Base-by-base conservation (phyloP, 2,888 invertebrate species). In the Drosophila ezoana region DNA sequence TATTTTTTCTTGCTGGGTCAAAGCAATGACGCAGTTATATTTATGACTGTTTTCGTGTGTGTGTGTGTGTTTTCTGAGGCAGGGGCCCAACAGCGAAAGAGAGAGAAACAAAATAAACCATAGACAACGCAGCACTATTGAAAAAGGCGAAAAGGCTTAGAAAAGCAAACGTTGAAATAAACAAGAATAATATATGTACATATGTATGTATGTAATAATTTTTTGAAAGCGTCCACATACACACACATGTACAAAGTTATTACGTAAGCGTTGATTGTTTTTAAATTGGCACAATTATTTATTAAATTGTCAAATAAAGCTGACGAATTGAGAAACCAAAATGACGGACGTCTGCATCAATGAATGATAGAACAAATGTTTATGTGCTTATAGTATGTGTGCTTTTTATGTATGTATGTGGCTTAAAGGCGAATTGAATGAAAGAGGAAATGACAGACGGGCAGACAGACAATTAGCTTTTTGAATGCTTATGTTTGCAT, bases 241-340 rank as follows among this genome's bases (percentile, higher is more conserved):
- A 37, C 44, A 48, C 52, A 49, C 48, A 56, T 48, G 43, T 76
- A 51, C 44, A 60, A 47, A 60, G 33, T 38, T 61, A 54, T 84
- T 84, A 84, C 78, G 63, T 72, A 82, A 57, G 56, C 51, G 59
- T 57, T 68, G 58, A 71, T 77, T 72, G 62, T 72, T 63, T 49
- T 79, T 82, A 62, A 76, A 76, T 69, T 75, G 79, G 37, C 35
- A 52, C 64, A 79, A 67, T 62, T 76, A 72, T 62, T 76, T 64
- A 43, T 53, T 64, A 60, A 86, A 73, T 70, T 76, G 62, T 79
- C 52, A 54, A 65, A 72, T 51, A 72, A 61, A 64, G 47, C 61
- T 51, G 32, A 38, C 33, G 43, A 73, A 35, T 43, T 40, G 38
- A 43, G 35, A 45, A 47, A 57, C 37, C 58, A 52, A 58, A 51